Evolutionary conservation across 2,113 vertebrate genomes (phyloP).

Genomic region (Micromys minutus): DNA sequence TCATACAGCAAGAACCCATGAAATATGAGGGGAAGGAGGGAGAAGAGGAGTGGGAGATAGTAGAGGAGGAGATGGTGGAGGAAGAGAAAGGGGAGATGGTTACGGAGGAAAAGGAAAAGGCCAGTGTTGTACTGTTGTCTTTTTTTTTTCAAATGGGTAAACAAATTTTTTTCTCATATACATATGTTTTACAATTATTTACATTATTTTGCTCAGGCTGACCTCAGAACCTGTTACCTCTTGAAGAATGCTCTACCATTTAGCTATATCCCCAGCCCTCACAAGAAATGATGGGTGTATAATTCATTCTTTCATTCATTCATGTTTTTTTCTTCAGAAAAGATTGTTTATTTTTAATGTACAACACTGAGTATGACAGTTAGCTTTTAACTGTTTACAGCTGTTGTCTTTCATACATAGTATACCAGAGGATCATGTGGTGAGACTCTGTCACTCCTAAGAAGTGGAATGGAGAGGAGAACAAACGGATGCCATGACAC

Average conservation of each 20-base stretch:
- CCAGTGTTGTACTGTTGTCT: no score
- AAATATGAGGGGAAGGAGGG: no score
- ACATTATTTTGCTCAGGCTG: background rate
- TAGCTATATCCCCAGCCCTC: background rate
- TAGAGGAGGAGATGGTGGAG: no score
- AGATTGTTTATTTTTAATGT: no score
- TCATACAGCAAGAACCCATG: background rate
- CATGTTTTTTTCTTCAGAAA: no score
- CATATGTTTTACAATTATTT: background rate
- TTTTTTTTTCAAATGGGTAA: slow-evolving; percentile 21
- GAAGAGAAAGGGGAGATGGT: no score
- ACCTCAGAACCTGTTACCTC: background rate
- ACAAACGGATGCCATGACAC: background rate
- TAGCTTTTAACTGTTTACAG: no score
- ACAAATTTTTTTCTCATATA: background rate
- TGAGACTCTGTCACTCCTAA: background rate
- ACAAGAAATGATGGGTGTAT: background rate
- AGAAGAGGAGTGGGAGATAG: no score
- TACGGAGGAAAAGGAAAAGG: background rate
- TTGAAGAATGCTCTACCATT: background rate
- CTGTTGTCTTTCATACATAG: no score
- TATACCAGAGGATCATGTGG: no score
- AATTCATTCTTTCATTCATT: slow-evolving; percentile 25
- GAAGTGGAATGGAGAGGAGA: background rate
- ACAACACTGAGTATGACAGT: no score